Base-by-base conservation (phyloP, 92 coral and sea anemone genomes). In the Umimayanthus kanabou region DNA sequence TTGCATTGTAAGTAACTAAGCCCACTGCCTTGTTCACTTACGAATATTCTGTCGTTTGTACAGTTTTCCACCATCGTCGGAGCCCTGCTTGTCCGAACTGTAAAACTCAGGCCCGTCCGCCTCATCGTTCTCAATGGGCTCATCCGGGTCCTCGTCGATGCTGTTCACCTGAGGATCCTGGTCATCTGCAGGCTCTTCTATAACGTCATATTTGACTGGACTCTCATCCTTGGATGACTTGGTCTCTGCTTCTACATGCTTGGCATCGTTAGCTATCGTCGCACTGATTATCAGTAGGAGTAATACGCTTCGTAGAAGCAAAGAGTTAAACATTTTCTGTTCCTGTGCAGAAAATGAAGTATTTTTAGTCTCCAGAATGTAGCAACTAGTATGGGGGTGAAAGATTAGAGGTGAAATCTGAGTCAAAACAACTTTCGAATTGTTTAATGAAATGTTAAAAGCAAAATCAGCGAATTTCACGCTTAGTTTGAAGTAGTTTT, bases 41-140 rank as follows among this genome's bases (percentile, higher is more conserved):
- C 87, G 87, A 70, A 83, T 77, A 25, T 75, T 75, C 88, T 75
- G 80, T 37, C 82, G 33, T 28, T 85, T 85, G 82, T 61, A 75
- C 88, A 85, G 39, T 77, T 75, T 85, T 20, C 88, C 88, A 9
- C 82, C 40, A 20, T 85, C 88, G 28, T 85, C 80, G 4, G 87
- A 83, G 87, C 87, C 78, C 61, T 14, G 42, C 18, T 83, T 83
- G 13, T 72, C 78, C 18, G 66, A 67, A 76, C 49, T 43, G 77
- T 83, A 83, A 70, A 83, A 83, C 77, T 83, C 87, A 14, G 87
- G 87, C 25, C 87, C 87, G 26, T 83, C 77, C 78, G 87, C 87
- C 58, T 83, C 87, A 45, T 83, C 87, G 39, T 2, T 70, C 30
- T 83, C 87, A 23, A 83, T 69, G 45, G 87, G 87, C 58, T 83